A percentile compares a stretch with the other conserved stretches of the same genome.
These are phyloP conservation scores for Microtus obscurus DNA, from an alignment of 2,797 vertebrate species.

Conservation along the genomic window DNA sequence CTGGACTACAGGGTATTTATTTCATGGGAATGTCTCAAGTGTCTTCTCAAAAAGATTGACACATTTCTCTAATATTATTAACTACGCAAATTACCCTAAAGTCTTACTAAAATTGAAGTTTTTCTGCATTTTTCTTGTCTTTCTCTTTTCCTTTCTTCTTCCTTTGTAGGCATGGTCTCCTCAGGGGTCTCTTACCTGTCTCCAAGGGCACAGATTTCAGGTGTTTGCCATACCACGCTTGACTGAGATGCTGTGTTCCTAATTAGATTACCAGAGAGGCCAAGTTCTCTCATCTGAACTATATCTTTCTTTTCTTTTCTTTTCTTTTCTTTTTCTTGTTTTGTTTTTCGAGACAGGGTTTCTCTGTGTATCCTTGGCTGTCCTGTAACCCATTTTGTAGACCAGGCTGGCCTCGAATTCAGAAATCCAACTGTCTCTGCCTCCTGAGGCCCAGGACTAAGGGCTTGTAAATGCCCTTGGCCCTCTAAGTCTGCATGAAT, in stretches of 20 bases:
- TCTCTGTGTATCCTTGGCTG: too few relatives aligned
- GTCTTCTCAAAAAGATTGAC: background rate
- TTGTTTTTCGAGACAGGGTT: too few relatives aligned
- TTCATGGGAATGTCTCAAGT: conserved; percentile 75
- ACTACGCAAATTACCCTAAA: background rate
- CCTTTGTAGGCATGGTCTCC: background rate
- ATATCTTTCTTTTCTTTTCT: background rate
- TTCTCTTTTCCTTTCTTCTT: background rate
- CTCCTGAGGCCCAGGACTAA: background rate
- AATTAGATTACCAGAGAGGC: background rate
- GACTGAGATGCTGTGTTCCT: conserved; percentile 37
- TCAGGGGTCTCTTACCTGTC: background rate
- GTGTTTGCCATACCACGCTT: background rate
- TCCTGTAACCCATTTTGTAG: too few relatives aligned
- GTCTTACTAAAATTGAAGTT: conserved; percentile 59
- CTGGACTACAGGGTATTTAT: conserved; percentile 71
- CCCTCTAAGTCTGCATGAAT: conserved; percentile 36
- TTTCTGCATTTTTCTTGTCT: background rate
- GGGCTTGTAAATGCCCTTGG: conserved; percentile 28
- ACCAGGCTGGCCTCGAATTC: background rate
- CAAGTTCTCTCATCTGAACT: background rate
- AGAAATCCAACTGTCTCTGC: background rate
- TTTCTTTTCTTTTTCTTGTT: too few relatives aligned
- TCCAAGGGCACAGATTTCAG: background rate
- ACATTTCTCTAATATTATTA: conserved; percentile 21